phyloP scores from a whole-genome alignment of 1,140 invertebrate species.

The Caenorhabditis elegans region DNA sequence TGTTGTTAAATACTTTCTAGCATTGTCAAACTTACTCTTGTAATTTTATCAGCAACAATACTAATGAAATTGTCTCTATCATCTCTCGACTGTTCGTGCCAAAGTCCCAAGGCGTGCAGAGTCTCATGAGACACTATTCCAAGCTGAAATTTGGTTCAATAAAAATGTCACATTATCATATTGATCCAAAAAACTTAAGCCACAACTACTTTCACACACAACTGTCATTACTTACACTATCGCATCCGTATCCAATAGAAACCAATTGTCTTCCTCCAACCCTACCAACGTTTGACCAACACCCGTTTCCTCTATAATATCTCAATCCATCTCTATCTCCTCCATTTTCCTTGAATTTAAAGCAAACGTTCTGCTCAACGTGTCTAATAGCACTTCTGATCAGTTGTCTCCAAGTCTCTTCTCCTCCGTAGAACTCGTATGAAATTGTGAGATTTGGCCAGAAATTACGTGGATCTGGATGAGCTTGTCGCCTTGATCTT shows the following conservation, averaged over 20 bases:
- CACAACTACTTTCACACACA: no score
- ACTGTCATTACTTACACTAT: constrained; percentile 50
- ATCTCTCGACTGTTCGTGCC: constrained; percentile 65
- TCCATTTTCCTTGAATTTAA: constrained; percentile 57
- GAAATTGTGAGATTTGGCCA: constrained; percentile 54
- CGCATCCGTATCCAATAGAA: constrained; percentile 65
- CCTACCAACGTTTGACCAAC: constrained; percentile 64
- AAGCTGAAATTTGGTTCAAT: constrained; percentile 46
- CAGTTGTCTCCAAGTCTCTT: constrained; percentile 55
- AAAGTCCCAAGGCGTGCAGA: constrained; percentile 68
- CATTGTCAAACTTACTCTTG: constrained; percentile 47
- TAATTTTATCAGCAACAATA: constrained; percentile 56
- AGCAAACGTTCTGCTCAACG: constrained; percentile 57
- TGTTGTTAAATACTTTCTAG: no score
- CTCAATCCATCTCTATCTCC: constrained; percentile 36
- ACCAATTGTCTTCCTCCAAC: constrained; percentile 59
- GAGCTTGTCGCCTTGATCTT: constrained; percentile 53
- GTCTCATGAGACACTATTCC: constrained; percentile 68
- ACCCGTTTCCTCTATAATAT: constrained; percentile 57
- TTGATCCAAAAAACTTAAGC: background rate
- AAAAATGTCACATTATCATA: background rate
- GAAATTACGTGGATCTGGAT: constrained; percentile 54
- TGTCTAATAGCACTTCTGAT: constrained; percentile 56
- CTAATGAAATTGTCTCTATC: constrained; percentile 62
- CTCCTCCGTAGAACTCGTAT: constrained; percentile 49